These are phyloP conservation scores for Stichopus chloronotus DNA, from an alignment of 35 echinoderm and acorn worm species.

Conservation along the genomic window DNA sequence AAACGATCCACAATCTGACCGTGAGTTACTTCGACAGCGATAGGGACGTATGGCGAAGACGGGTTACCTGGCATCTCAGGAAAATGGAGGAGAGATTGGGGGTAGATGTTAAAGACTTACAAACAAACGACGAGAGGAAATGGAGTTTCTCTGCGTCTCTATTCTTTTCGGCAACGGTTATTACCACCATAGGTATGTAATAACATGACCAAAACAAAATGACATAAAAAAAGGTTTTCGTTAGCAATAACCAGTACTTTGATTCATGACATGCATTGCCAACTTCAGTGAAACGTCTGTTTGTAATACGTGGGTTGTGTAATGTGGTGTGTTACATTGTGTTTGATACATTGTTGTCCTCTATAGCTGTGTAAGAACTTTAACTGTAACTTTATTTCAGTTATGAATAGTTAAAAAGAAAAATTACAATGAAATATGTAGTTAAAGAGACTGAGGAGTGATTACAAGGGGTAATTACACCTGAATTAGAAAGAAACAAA, in stretches of 20 bases:
- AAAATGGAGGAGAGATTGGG: slow-evolving; percentile 33
- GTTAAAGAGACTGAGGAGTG: too few relatives aligned
- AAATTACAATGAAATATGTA: too few relatives aligned
- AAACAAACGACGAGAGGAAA: not conserved
- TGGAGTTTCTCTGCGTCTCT: slow-evolving; percentile 32
- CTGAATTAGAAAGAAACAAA: too few relatives aligned
- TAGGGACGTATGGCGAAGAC: not conserved
- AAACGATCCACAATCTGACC: slow-evolving; percentile 22
- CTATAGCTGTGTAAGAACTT: too few relatives aligned
- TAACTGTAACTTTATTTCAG: too few relatives aligned
- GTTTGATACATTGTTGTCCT: too few relatives aligned
- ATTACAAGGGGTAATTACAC: too few relatives aligned
- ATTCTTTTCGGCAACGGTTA: slow-evolving; percentile 41
- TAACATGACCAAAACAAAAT: not conserved
- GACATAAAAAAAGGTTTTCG: not conserved
- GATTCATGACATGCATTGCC: not conserved
- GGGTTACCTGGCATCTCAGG: slow-evolving; percentile 1
- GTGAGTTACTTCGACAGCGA: not conserved
- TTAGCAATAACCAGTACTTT: not conserved
- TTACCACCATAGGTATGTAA: slow-evolving; percentile 48
- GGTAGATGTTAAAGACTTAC: slow-evolving; percentile 20
- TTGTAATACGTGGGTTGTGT: not conserved
- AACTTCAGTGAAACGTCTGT: not conserved
- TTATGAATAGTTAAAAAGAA: too few relatives aligned
- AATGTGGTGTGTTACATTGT: too few relatives aligned